Conservation (phyloP, 2,113 vertebrate species). For the Prunella himalayana region DNA sequence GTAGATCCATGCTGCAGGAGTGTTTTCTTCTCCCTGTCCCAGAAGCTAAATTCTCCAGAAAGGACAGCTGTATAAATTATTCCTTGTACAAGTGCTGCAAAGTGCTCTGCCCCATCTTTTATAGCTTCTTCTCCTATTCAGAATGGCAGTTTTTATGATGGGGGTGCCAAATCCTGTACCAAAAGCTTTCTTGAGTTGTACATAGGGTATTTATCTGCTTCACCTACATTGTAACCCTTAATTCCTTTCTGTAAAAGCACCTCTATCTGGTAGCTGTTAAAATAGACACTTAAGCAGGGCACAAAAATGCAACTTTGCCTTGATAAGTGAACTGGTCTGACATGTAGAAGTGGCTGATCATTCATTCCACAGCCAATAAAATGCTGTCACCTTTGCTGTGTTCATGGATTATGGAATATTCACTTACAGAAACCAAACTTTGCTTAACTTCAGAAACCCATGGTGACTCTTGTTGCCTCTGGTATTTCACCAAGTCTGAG, state of each 20-base stretch:
- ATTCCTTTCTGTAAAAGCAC: background rate
- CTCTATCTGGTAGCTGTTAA: background rate
- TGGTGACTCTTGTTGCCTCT: background rate
- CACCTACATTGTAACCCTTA: background rate
- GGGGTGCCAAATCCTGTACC: background rate
- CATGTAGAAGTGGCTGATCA: rapidly evolving
- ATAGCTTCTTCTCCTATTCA: background rate
- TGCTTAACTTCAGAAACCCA: background rate
- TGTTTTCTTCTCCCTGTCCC: background rate
- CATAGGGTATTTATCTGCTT: background rate
- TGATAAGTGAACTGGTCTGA: background rate
- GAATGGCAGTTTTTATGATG: background rate
- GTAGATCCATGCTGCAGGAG: background rate
- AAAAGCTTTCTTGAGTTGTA: background rate
- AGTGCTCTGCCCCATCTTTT: background rate
- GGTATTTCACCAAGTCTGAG: background rate
- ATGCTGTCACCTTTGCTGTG: background rate
- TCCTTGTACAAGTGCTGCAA: background rate
- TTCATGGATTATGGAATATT: background rate
- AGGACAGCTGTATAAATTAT: background rate
- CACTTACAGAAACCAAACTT: background rate
- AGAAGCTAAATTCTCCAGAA: background rate
- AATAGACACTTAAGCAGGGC: background rate
- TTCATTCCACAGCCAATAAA: background rate
- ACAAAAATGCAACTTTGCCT: background rate